Conservation (phyloP, 2,888 invertebrate genomes). For the Pristionchus maxplancki region DNA sequence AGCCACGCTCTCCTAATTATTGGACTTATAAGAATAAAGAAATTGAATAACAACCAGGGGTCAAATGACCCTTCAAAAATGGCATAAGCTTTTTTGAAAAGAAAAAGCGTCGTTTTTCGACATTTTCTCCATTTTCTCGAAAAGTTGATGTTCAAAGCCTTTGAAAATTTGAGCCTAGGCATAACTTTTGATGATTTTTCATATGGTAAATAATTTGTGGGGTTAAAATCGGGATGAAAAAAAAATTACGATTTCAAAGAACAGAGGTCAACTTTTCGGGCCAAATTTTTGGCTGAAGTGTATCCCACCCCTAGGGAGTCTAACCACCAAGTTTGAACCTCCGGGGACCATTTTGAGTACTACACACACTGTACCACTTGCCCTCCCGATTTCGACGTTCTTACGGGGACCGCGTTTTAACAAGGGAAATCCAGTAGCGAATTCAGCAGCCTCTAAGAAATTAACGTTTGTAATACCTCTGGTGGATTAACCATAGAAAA, state of each 20-base stretch:
- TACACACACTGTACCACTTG: not conserved
- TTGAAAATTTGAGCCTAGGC: not conserved
- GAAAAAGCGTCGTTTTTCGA: not conserved
- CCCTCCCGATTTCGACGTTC: not conserved
- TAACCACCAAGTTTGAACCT: not conserved
- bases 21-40: no score
- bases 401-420: not conserved
- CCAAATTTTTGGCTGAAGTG: not conserved
- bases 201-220: not conserved
- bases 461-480: no score
- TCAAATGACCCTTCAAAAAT: no score
- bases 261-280: slow-evolving; percentile 3
- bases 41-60: no score
- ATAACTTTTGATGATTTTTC: slow-evolving; percentile 15
- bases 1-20: no score
- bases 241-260: not conserved
- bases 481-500: no score
- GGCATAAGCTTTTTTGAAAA: not conserved
- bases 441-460: no score
- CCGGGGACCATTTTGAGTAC: not conserved
- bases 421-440: no score
- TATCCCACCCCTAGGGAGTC: not conserved
- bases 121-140: not conserved
- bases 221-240: not conserved
- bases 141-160: not conserved